Conservation (phyloP, 2,797 vertebrate genomes). For the Ctenopoma multispine region DNA sequence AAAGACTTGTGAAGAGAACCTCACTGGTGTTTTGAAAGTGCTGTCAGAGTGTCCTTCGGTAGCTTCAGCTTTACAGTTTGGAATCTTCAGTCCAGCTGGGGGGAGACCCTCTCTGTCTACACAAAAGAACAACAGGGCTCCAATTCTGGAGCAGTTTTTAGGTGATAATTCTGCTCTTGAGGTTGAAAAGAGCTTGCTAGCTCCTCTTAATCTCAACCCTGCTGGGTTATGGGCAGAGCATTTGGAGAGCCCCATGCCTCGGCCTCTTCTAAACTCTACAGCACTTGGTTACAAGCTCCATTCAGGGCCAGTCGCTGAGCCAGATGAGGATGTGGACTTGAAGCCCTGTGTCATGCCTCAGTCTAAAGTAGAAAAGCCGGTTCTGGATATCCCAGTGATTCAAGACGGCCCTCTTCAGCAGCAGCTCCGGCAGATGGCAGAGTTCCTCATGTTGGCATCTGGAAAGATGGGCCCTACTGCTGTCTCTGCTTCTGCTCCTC, state of each 20-base stretch:
- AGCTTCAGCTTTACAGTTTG: constrained; percentile 52
- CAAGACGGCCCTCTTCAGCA: constrained; percentile 79
- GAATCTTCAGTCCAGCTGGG: constrained; percentile 56
- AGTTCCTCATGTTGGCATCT: constrained; percentile 80
- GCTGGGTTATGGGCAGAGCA: constrained; percentile 61
- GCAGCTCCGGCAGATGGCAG: constrained; percentile 84
- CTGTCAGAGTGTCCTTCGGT: constrained; percentile 60
- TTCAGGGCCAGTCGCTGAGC: background rate
- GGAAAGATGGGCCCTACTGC: constrained; percentile 66
- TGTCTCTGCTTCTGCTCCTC: constrained; percentile 6
- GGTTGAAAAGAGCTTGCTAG: constrained; percentile 41
- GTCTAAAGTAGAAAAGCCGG: constrained; percentile 31
- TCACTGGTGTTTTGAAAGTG: constrained; percentile 54
- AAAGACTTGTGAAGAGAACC: constrained; percentile 25
- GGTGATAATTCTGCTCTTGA: constrained; percentile 48
- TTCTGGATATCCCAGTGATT: constrained; percentile 50
- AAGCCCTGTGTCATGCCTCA: constrained; percentile 15
- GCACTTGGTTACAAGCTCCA: constrained; percentile 47
- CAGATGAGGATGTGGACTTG: background rate
- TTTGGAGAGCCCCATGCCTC: constrained; percentile 78
- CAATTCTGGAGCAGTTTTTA: constrained; percentile 23
- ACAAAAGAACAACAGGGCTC: constrained; percentile 10
- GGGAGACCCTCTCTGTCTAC: constrained; percentile 47
- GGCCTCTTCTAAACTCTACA: constrained; percentile 83
- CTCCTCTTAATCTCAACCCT: constrained; percentile 10